Base-by-base conservation (phyloP, 2,888 invertebrate genomes). In the Nomada fucata region DNA sequence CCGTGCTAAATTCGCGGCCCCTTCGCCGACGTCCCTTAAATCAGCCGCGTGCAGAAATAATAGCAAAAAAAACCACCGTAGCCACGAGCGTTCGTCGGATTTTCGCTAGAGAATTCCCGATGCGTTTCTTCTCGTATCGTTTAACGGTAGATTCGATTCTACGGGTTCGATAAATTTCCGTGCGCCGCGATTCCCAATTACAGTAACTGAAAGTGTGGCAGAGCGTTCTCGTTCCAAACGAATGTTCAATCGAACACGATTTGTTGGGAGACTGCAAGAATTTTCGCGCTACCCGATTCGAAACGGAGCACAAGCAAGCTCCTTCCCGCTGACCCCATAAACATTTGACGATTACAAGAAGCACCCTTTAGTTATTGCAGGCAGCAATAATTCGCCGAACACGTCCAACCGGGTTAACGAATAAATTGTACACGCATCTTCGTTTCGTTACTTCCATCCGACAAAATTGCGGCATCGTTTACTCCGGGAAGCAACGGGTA, bases 1-100 rank as follows among this genome's bases (percentile, higher is more conserved):
- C 67, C 72, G 44, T 29, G 68, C 73, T 71, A 84, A 86, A 79
- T 74, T 74, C 76, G 23, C 44, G 50, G 50, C 60, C 50, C 29
- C 64, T 76, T 53, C 70, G 57, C 55, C n/a, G 13, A 50, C 53
- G 18, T 26, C 23, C 52, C 44, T 44, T 57, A 61, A 70, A 55
- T 75, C 61, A 59, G 11, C 23, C 18, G 4, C 2, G 20, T 3
- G 20, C 11, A 15, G 10, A 18, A 71, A 26, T 26, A 26, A 26
- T 23, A 23, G 23, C 1, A 26, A 57, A 44, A 42, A 63, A 63
- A n/a, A 26, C n/a, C n/a, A 13, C 42, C 18, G 0, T 42, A 11
- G 5, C 44, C 15, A n/a, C 36, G 55, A 26, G 47, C 47, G n/a
- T 59, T n/a, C 57, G 42, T 42, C 15, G 23, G 57, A 57, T 57